Evolutionary conservation across 2,113 vertebrate genomes (phyloP).

Genomic region (Diphyllodes magnificus): DNA sequence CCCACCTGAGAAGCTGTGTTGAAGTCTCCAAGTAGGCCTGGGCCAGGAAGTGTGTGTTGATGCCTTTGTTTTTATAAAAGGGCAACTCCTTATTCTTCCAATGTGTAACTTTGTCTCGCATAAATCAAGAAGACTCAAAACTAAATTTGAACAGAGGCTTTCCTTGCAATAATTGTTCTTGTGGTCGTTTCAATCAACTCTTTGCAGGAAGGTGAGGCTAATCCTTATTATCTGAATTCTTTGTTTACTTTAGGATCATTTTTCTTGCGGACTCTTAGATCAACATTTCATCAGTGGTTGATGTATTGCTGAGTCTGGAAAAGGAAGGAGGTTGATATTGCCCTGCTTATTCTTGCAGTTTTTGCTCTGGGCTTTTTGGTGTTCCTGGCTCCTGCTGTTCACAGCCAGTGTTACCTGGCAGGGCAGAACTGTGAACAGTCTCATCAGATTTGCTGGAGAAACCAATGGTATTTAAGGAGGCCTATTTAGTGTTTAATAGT

Average conservation of each 20-base stretch:
- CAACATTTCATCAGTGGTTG: neutral
- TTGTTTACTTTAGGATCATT: neutral
- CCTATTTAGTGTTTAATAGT: neutral
- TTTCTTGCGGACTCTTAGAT: neutral
- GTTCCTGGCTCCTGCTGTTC: neutral
- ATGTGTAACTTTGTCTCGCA: rapidly evolving
- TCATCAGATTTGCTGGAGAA: neutral
- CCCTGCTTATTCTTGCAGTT: neutral
- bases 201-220: neutral
- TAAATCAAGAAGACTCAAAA: neutral
- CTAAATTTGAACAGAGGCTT: neutral
- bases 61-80: neutral
- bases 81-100: neutral
- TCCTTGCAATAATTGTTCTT: neutral
- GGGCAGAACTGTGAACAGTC: neutral
- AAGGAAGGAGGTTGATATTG: neutral
- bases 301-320: neutral
- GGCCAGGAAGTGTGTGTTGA: neutral
- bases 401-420: neutral
- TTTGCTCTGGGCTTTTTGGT: neutral
- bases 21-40: neutral
- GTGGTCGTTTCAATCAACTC: neutral
- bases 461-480: neutral
- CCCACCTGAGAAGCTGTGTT: neutral
- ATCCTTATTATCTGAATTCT: neutral